A percentile compares a stretch with the other conserved stretches of the same genome.
phyloP scores from a whole-genome alignment of 2,113 vertebrate genomes.

The Calyptomena viridis region DNA sequence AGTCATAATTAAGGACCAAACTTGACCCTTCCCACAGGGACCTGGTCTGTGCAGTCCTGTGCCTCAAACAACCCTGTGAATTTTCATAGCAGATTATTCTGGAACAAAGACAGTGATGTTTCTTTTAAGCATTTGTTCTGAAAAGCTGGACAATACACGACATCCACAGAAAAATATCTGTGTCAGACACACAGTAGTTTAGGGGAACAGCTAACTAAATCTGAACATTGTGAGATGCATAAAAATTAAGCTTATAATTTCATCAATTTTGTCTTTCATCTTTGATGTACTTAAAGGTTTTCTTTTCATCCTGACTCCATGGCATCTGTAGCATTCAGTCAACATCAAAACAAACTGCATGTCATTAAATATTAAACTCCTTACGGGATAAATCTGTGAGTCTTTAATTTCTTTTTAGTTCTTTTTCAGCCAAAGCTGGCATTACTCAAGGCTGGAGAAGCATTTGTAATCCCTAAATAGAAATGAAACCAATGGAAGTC shows the following conservation, averaged over 20 bases:
- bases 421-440: background rate
- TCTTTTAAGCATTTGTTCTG: background rate
- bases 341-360: conserved; percentile 9
- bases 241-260: background rate
- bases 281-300: background rate
- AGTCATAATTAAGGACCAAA: background rate
- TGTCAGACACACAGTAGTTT: background rate
- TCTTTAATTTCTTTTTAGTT: background rate
- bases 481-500: background rate
- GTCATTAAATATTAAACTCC: conserved; percentile 22
- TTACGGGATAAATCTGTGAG: background rate
- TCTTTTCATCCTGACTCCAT: background rate
- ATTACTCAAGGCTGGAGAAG: background rate
- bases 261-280: background rate
- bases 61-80: background rate
- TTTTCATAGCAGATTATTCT: background rate
- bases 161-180: background rate
- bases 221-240: background rate
- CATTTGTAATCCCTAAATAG: background rate
- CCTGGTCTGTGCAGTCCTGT: background rate
- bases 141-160: background rate
- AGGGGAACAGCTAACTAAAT: background rate
- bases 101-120: background rate
- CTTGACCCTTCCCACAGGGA: background rate
- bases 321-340: background rate